Conservation (phyloP, 2,797 vertebrate genomes). For the Danionella dracula region DNA sequence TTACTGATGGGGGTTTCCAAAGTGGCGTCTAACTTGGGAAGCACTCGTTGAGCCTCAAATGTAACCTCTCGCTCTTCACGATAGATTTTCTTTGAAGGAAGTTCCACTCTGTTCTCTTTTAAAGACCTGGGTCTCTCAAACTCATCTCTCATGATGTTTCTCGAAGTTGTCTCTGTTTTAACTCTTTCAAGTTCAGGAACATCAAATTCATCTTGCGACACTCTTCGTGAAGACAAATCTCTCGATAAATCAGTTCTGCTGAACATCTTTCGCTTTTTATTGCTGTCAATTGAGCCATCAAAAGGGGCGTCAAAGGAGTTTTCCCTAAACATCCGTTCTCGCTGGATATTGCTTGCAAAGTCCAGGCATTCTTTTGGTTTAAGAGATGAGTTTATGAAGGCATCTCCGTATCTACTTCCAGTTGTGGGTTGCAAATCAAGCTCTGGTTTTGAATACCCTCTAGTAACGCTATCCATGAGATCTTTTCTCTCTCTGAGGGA, state of each 20-base stretch:
- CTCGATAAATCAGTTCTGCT: constrained; percentile 1
- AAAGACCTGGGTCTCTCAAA: constrained; percentile 24
- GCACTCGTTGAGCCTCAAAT: constrained; percentile 49
- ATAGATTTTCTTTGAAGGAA: constrained; percentile 43
- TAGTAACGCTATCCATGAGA: constrained; percentile 45
- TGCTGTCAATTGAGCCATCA: constrained; percentile 54
- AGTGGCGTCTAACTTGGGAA: constrained; percentile 40
- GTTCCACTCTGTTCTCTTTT: constrained; percentile 55
- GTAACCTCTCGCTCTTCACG: constrained; percentile 56
- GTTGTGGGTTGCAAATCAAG: constrained; percentile 42
- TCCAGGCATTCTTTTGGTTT: constrained; percentile 52
- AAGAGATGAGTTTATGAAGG: constrained; percentile 47
- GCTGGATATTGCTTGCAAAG: constrained; percentile 46
- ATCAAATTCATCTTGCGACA: constrained; percentile 22
- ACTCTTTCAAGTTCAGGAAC: background rate
- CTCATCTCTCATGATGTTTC: constrained; percentile 16
- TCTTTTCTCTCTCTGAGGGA: constrained; percentile 52
- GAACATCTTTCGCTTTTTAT: constrained; percentile 13
- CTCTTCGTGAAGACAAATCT: constrained; percentile 12
- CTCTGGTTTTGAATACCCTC: constrained; percentile 49
- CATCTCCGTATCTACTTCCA: constrained; percentile 48
- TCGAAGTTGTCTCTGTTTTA: background rate
- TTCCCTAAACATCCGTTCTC: constrained; percentile 50
- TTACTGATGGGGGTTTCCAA: constrained; percentile 50
- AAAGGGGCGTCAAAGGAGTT: constrained; percentile 52